Conservation (phyloP, 2,797 vertebrate genomes). For the Lepus townsendii region DNA sequence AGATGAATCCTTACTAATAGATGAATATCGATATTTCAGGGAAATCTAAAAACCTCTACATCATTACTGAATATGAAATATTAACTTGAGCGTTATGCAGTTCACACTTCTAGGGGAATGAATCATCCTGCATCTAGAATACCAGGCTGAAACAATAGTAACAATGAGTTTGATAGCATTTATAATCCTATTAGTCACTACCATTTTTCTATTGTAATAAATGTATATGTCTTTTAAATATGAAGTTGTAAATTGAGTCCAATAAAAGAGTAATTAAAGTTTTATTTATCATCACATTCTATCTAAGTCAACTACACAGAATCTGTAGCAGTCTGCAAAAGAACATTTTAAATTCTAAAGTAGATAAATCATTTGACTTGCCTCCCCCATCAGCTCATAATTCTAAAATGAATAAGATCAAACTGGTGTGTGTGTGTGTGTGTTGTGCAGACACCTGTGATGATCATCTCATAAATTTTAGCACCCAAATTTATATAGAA, state of each 20-base stretch:
- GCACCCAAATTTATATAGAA: neutral
- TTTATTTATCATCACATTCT: neutral
- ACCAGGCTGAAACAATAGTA: neutral
- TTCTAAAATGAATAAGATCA: neutral
- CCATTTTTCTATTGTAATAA: neutral
- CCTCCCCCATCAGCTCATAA: neutral
- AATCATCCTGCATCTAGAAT: neutral
- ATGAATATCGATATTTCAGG: neutral
- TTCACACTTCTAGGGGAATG: neutral
- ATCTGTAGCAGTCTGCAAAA: neutral
- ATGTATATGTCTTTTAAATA: slow-evolving; percentile 14
- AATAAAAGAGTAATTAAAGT: neutral
- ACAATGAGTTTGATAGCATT: neutral
- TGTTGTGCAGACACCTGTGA: neutral
- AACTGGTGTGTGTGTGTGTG: neutral
- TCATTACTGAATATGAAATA: neutral
- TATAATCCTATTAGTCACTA: neutral
- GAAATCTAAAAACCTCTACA: neutral
- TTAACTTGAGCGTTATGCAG: neutral
- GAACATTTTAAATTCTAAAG: neutral
- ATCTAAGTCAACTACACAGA: neutral
- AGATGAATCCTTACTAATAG: neutral
- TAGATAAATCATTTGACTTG: neutral
- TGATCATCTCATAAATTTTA: neutral
- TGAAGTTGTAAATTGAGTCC: neutral